Conservation (phyloP, 2,888 invertebrate genomes). For the Nomada hirtipes region DNA sequence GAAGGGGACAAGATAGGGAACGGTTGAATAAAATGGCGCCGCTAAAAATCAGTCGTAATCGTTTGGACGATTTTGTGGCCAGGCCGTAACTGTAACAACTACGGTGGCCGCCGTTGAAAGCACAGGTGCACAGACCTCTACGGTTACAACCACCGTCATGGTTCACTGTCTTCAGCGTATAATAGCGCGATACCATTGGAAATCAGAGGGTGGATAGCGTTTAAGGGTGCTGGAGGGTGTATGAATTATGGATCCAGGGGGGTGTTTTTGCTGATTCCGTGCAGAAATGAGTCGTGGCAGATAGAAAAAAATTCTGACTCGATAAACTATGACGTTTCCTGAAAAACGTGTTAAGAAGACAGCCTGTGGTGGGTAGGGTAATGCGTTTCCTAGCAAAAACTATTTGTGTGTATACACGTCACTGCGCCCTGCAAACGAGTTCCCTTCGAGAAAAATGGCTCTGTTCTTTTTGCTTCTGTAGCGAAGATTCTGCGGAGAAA, state of each 20-base stretch:
- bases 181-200: constrained; percentile 70
- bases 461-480: neutral
- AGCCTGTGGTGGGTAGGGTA: constrained; percentile 31
- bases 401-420: neutral
- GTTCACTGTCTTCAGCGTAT: constrained; percentile 54
- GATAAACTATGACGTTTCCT: constrained; percentile 65
- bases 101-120: constrained; percentile 11
- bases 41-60: constrained; percentile 35
- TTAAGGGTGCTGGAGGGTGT: constrained; percentile 68
- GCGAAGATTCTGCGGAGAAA: neutral
- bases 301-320: constrained; percentile 60
- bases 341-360: constrained; percentile 65
- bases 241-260: constrained; percentile 73
- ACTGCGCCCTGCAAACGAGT: constrained; percentile 10
- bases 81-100: constrained; percentile 18
- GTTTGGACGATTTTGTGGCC: constrained; percentile 3
- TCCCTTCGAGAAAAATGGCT: constrained; percentile 31
- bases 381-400: constrained; percentile 52
- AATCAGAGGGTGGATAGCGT: constrained; percentile 72
- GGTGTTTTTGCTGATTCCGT: constrained; percentile 72
- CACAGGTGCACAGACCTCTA: constrained; percentile 16
- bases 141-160: constrained; percentile 31
- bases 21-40: constrained; percentile 60
- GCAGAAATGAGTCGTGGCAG: constrained; percentile 45
- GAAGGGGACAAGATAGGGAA: constrained; percentile 8